phyloP scores from a whole-genome alignment of 1,140 invertebrate species.

The Bombus breviceps region DNA sequence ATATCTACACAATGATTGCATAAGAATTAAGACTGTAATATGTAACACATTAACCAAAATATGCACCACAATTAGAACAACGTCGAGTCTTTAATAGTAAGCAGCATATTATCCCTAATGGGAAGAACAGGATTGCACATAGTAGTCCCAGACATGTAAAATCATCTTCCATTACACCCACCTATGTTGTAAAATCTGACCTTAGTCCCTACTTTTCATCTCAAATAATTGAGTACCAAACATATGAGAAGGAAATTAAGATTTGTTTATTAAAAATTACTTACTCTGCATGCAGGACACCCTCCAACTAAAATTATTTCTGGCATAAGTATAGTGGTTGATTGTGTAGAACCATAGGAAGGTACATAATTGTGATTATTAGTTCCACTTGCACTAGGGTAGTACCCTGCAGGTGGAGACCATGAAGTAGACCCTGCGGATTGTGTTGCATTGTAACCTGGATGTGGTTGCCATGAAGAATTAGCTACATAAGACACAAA shows the following conservation, averaged over 20 bases:
- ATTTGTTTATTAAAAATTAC: conserved; percentile 34
- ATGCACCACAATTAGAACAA: conserved; percentile 93
- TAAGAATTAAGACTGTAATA: not conserved
- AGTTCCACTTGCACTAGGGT: conserved; percentile 64
- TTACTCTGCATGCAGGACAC: conserved; percentile 91
- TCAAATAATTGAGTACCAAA: not conserved
- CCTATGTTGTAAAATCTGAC: conserved; percentile 75
- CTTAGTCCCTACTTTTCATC: conserved; percentile 6
- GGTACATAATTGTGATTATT: conserved; percentile 74
- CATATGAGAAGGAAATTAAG: not conserved
- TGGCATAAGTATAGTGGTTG: conserved; percentile 78
- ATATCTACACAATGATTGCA: not conserved
- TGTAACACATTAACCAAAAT: conserved; percentile 85
- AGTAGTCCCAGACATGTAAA: conserved; percentile 91
- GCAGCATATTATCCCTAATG: conserved; percentile 92
- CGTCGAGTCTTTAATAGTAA: conserved; percentile 89
- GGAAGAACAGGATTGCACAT: conserved; percentile 94
- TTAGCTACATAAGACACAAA: conserved; percentile 56
- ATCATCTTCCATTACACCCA: conserved; percentile 93
- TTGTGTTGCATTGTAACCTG: conserved; percentile 75
- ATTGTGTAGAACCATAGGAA: conserved; percentile 82
- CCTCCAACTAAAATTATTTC: conserved; percentile 90
- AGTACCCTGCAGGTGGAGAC: conserved; percentile 79
- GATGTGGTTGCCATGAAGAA: conserved; percentile 74
- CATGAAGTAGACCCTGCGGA: conserved; percentile 52